phyloP scores from a whole-genome alignment of 1,140 invertebrate species.

The Heliconius hermathena region DNA sequence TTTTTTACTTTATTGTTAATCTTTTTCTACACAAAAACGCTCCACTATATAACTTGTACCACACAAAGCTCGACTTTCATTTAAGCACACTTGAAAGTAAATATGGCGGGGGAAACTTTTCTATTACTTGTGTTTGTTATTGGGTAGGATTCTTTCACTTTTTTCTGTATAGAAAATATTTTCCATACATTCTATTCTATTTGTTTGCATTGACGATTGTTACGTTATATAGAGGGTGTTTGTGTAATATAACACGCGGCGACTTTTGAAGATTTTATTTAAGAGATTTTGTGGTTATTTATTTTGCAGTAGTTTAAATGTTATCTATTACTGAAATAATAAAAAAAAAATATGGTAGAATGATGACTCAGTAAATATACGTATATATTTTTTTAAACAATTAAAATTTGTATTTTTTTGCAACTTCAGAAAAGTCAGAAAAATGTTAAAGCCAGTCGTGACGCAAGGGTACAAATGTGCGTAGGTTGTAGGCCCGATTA shows the following conservation, averaged over 20 bases:
- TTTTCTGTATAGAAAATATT: slow-evolving; percentile 30
- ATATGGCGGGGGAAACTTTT: slow-evolving; percentile 56
- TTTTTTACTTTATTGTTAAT: no score
- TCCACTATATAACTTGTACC: slow-evolving; percentile 34
- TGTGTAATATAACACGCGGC: neutral
- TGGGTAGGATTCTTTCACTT: slow-evolving; percentile 40
- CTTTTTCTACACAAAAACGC: neutral
- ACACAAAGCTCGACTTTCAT: slow-evolving; percentile 52
- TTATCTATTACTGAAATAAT: no score
- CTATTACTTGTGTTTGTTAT: slow-evolving; percentile 59
- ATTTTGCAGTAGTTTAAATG: no score
- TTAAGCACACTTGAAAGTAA: slow-evolving; percentile 58
- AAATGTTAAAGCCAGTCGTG: no score
- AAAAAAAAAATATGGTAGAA: no score
- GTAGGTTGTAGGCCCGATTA: no score
- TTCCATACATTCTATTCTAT: slow-evolving; percentile 25
- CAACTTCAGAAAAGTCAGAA: no score
- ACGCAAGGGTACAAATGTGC: no score
- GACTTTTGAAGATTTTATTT: neutral
- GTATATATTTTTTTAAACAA: no score
- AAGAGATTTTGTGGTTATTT: neutral
- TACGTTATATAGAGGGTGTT: neutral
- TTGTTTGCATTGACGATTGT: slow-evolving; percentile 23
- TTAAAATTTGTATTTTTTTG: no score
- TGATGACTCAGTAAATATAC: no score